A percentile compares a stretch with the other conserved stretches of the same genome.
Evolutionary conservation across 2,888 invertebrate species (phyloP).

Genomic region (Flexamia atlantica): DNA sequence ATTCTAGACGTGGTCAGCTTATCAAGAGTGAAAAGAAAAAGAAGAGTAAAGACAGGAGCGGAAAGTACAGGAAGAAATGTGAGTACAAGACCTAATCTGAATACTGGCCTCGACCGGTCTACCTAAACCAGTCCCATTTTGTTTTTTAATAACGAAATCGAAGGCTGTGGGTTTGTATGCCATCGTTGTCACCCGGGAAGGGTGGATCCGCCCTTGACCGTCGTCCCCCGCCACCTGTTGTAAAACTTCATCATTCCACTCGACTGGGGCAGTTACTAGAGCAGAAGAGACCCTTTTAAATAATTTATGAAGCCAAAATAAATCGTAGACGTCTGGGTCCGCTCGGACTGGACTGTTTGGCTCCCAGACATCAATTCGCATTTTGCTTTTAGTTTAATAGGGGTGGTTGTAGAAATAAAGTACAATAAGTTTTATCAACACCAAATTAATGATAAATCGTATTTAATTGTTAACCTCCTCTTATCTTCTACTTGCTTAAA

Average conservation of each 20-base stretch:
- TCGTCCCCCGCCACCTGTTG: neutral
- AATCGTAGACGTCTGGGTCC: neutral
- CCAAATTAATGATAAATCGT: no score
- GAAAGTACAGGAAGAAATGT: constrained; percentile 11
- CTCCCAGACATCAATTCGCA: no score
- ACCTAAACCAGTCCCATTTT: constrained; percentile 44
- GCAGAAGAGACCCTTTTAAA: constrained; percentile 14
- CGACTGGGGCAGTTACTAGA: constrained; percentile 6
- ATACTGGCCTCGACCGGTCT: constrained; percentile 47
- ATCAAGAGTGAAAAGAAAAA: constrained; percentile 51
- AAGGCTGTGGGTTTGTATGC: constrained; percentile 47
- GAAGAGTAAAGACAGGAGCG: constrained; percentile 45
- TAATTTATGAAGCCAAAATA: neutral
- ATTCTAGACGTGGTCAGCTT: constrained; percentile 24
- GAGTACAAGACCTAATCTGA: constrained; percentile 48
- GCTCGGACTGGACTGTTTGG: neutral
- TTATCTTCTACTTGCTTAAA: no score
- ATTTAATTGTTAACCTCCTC: no score
- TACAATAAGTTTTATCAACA: no score
- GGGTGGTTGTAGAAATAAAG: no score
- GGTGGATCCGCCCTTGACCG: constrained; percentile 26
- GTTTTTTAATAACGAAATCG: constrained; percentile 49
- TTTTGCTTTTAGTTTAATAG: no score
- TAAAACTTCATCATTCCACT: neutral
- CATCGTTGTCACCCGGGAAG: neutral